Conservation (phyloP, 2,888 invertebrate genomes). For the Lingula anatina region DNA sequence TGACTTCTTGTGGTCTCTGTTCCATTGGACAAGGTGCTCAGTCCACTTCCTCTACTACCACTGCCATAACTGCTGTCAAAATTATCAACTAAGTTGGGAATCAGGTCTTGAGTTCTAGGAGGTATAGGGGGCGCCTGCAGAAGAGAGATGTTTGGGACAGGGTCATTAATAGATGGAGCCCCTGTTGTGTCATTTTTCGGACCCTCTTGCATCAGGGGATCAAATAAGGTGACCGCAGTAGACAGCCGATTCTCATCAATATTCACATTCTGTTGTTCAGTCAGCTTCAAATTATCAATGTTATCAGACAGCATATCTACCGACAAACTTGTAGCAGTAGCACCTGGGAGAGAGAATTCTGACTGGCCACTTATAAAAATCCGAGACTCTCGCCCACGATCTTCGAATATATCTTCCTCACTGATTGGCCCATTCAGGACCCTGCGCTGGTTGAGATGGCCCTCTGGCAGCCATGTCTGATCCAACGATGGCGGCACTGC, state of each 20-base stretch:
- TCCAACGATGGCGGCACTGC: slow-evolving; percentile 1
- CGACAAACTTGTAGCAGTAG: background rate
- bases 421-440: too few species aligned
- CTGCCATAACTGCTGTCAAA: slow-evolving; percentile 1
- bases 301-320: slow-evolving; percentile 13
- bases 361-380: too few species aligned
- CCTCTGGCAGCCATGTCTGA: too few species aligned
- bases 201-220: slow-evolving; percentile 20
- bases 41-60: background rate
- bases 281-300: slow-evolving; percentile 22
- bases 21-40: background rate
- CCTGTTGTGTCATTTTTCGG: background rate
- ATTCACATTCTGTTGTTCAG: slow-evolving; percentile 40
- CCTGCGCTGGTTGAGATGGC: too few species aligned
- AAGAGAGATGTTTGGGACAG: background rate
- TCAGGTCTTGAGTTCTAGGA: too few species aligned
- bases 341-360: background rate
- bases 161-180: background rate
- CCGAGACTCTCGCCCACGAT: too few species aligned
- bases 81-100: too few species aligned
- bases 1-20: background rate
- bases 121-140: too few species aligned
- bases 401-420: too few species aligned
- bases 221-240: slow-evolving; percentile 33
- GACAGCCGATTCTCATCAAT: slow-evolving; percentile 39